Evolutionary conservation across 2,113 vertebrate genomes (phyloP), one percentile per base, ranked within the genome.

Genomic region (Oreocharis arfaki): DNA sequence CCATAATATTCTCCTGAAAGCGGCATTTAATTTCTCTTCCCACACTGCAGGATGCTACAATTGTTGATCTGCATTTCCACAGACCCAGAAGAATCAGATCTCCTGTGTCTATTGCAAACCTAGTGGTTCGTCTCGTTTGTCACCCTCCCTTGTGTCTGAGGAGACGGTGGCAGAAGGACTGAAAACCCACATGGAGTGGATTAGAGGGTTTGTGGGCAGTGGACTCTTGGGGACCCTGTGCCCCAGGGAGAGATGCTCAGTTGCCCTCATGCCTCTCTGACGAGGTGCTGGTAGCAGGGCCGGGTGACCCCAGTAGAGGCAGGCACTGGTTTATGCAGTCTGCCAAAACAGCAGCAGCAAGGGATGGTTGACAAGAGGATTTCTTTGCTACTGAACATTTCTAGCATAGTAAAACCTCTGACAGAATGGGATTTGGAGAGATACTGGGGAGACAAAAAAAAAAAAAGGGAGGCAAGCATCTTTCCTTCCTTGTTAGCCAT

Each of bases 231-330:
- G 44, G 23, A 30, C 15, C 11, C 13, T 5, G 2, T 68, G 35
- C 41, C 37, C 41, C 0, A 1, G 21, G 46, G 30, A 26, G 1
- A n/a, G 37, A 18, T 74, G 41, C 37, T 78, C 24, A 4, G 0
- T 32, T 7, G 3, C 14, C 32, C 27, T 47, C 3, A 2, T 47
- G 18, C 39, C 71, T 27, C 50, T 71, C 30, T 89, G 1, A 1
- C 12, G 0, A 0, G 8, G 20, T 22, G 1, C 73, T 11, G 2
- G 52, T 52, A 44, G 50, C 6, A 10, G 19, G 16, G n/a, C 11
- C 37, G 39, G 59, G 23, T 23, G 32, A 22, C 16, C 11, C 23
- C 6, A 18, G 37, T 26, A 32, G 44, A 63, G 33, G 17, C 44
- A 63, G 30, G 16, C 77, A 23, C 37, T 26, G 56, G 16, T 59